Percentiles rank a stretch among this genome's conserved stretches.
phyloP scores from a whole-genome alignment of 2,797 vertebrate species.

The Scomberomorus guttatus region DNA sequence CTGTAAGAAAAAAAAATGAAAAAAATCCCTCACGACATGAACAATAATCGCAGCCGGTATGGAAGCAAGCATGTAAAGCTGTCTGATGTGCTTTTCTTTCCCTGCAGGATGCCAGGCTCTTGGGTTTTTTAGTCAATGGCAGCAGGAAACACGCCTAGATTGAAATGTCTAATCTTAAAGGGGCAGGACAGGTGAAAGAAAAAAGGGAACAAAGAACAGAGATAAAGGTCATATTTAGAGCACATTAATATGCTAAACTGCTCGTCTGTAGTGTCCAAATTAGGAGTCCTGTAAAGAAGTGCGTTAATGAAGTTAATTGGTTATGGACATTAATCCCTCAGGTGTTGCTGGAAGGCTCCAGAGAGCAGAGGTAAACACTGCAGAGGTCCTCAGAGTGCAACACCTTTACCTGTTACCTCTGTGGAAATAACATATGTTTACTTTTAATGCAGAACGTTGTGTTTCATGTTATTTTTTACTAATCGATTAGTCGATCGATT shows the following conservation, averaged over 20 bases:
- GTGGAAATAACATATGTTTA: background rate
- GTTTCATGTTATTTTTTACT: background rate
- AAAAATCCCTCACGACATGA: background rate
- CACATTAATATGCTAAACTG: conserved; percentile 23
- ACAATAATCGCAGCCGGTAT: conserved; percentile 10
- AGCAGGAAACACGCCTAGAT: conserved; percentile 90
- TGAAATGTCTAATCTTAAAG: conserved; percentile 87
- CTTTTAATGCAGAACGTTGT: background rate
- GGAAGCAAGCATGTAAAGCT: conserved; percentile 21
- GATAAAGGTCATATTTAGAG: conserved; percentile 1
- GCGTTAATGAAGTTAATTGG: conserved; percentile 30
- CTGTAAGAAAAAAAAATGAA: background rate
- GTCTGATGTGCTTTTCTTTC: conserved; percentile 48
- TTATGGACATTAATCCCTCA: conserved; percentile 26
- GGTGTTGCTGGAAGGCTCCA: conserved; percentile 9
- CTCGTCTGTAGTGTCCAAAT: background rate
- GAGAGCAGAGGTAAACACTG: conserved; percentile 33
- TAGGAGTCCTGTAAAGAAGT: no score
- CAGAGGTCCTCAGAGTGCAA: conserved; percentile 18
- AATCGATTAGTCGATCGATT: no score
- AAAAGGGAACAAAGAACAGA: conserved; percentile 79
- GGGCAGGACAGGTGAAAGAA: conserved; percentile 77
- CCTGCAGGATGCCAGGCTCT: conserved; percentile 77
- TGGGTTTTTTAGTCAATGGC: conserved; percentile 81
- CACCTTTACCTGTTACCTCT: background rate